Evolutionary conservation across 2,888 invertebrate genomes (phyloP), one percentile per base, ranked within the genome.

Genomic region (Trissoscelio sp.): DNA sequence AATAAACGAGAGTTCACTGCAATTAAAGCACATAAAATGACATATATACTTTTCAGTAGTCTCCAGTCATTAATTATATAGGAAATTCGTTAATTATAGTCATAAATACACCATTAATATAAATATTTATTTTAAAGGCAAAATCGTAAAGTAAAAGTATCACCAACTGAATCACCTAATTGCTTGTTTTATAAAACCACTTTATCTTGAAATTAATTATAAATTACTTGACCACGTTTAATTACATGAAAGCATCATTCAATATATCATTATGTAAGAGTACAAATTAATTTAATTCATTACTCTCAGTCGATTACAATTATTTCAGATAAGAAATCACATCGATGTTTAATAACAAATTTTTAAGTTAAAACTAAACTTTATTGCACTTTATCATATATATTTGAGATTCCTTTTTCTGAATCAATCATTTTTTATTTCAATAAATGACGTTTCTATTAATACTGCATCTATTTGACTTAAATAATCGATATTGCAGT

Each of bases 401-500:
- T 51, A 4, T 51, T 6, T 51, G 51, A 24, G 3, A 51, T 51
- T 51, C 0, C n/a, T n/a, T 18, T 37, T 12, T 44, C 7, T 18
- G 18, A 44, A 44, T 14, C 39, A 39, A 12, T 12, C 3, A 3
- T 39, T 39, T 39, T 5, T 24, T 39, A n/a, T 6, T 12, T 39
- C 6, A 12, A 12, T 12, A 39, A 39, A 1, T 39, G 12, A 28
- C 16, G 7, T 24, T 24, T 12, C 6, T 37, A 6, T n/a, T 57
- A 57, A 57, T 57, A 57, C 55, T 57, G 55, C 18, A 57, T 37
- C n/a, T 37, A 57, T 9, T 31, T 4, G 14, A 57, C 34, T 37
- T 57, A 57, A 57, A 51, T n/a, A 22, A 20, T 28, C 12, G n/a
- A 39, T 39, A 12, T 39, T 34, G 39, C 39, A 39, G 39, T 12